phyloP scores from a whole-genome alignment of 2,113 vertebrate species.

The Arothron firmamentum region DNA sequence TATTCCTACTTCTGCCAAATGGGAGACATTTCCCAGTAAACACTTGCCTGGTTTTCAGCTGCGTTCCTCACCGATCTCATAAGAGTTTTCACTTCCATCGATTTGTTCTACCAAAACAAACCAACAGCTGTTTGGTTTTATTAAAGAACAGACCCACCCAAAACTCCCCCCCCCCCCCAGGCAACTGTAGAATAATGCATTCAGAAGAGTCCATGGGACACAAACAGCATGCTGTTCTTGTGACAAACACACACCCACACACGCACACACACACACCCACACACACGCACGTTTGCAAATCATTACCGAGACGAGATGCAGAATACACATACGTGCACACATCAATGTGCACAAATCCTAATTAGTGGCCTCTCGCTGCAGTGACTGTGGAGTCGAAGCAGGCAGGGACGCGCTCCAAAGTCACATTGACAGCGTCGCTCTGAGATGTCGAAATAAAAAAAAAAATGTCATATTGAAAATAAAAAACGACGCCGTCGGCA shows the following conservation, averaged over 20 bases:
- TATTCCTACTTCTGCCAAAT: background rate
- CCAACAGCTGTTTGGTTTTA: slow-evolving; percentile 46
- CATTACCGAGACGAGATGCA: slow-evolving; percentile 22
- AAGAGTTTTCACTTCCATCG: background rate
- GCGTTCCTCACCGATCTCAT: background rate
- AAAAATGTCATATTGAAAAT: slow-evolving; percentile 43
- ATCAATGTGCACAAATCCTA: slow-evolving; percentile 22
- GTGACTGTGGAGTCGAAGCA: slow-evolving; percentile 17
- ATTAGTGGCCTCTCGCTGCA: slow-evolving; percentile 18
- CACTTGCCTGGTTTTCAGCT: slow-evolving; percentile 19
- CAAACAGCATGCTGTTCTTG: slow-evolving; percentile 49
- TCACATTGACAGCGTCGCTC: slow-evolving; percentile 35
- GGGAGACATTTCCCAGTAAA: background rate
- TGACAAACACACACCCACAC: slow-evolving; percentile 49
- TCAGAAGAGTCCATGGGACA: slow-evolving; percentile 48
- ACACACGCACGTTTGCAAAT: slow-evolving; percentile 2
- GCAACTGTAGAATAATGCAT: slow-evolving; percentile 56
- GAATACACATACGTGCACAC: slow-evolving; percentile 11
- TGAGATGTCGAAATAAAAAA: background rate
- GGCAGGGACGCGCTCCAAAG: slow-evolving; percentile 42
- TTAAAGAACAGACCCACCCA: slow-evolving; percentile 48
- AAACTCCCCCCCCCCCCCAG: slow-evolving; percentile 34
- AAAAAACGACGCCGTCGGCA: slow-evolving; percentile 40
- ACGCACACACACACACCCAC: slow-evolving; percentile 28
- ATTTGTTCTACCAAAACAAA: slow-evolving; percentile 43